Evolutionary conservation across 2,888 invertebrate genomes (phyloP), one percentile per base, ranked within the genome.

Genomic region (Polylopha cassiicola): DNA sequence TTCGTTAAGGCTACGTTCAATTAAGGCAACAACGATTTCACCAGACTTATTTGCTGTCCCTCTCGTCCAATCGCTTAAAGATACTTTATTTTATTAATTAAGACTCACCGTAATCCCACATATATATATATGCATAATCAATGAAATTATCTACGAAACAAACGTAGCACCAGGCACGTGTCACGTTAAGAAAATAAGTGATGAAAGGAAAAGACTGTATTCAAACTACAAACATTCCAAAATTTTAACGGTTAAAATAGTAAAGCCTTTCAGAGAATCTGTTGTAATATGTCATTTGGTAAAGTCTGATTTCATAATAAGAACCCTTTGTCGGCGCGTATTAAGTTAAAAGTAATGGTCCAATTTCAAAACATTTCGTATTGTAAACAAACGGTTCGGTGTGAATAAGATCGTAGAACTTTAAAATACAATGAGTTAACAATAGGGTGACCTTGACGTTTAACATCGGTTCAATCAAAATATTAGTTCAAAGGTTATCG

Each of bases 401-500:
- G 59, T 58, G 61, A 71, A 67, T 65, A 53, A 61, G 55, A 55
- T 55, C 50, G 52, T 56, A 36, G 57, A 64, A 57, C 49, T 60
- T 60, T 21, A 30, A 47, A 48, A 54, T 64, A 74, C 74, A 76
- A 76, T 71, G 46, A 63, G 38, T 46, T 46, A 48, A 66, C 73
- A 74, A 72, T 68, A 61, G 48, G 49, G 44, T 63, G 72, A 66
- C 81, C 80, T 81, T 76, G 73, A 59, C 53, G 55, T 71, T 69
- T 68, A 65, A 66, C 62, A 63, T 66, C 63, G 61, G 61, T 73
- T 73, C 71, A 73, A 75, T 78, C 73, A 73, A 70, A 79, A 75
- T 73, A 79, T 75, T 70, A 70, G 68, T 65, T 47, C 65, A 78
- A 74, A 80, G 80, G 78, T 82, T 80, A 78, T 70, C 62, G 62